Base-by-base conservation (phyloP, 2,888 invertebrate species). In the Heliconius hortense region DNA sequence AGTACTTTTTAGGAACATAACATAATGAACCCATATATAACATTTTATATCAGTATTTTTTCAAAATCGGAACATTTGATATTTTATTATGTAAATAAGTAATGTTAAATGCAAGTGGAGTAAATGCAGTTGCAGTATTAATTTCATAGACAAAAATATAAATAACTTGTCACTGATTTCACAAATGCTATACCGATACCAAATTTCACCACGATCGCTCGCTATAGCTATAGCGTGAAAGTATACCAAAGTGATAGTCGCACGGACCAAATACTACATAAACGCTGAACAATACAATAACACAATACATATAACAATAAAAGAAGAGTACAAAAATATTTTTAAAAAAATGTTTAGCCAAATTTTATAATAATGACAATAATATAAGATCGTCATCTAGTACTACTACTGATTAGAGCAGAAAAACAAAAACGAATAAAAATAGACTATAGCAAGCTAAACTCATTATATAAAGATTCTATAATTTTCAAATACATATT, bases 201-300 rank as follows among this genome's bases (percentile, higher is more conserved):
- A 39, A 64, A 39, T 64, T 64, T 64, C 35, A 64, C 39, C 3
- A n/a, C 11, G 63, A 31, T 63, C 63, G 63, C 18, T 63, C 31
- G 63, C 31, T 11, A 59, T 24, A 64, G 21, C 31, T 31, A 56
- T n/a, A 64, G 2, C 35, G 35, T 24, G 35, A 64, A 64, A 64
- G 64, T 64, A 64, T 39, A 64, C 64, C 13, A 64, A 64, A 43
- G 63, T 64, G n/a, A 64, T 35, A 35, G 21, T 35, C 63, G n/a
- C 10, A 35, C 63, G 35, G n/a, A 63, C 63, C 31, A 35, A 64
- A n/a, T 64, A n/a, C 35, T 64, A 39, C 39, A 64, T 24, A 1
- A 5, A 39, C 35, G 10, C n/a, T 39, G 35, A 35, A 13, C 35
- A 39, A 13, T n/a, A n/a, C n/a, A n/a, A n/a, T n/a, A n/a, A n/a